Percentiles rank a stretch among this genome's conserved stretches.
Conservation (phyloP, 2,888 invertebrate species). For the Lottia gigantea region DNA sequence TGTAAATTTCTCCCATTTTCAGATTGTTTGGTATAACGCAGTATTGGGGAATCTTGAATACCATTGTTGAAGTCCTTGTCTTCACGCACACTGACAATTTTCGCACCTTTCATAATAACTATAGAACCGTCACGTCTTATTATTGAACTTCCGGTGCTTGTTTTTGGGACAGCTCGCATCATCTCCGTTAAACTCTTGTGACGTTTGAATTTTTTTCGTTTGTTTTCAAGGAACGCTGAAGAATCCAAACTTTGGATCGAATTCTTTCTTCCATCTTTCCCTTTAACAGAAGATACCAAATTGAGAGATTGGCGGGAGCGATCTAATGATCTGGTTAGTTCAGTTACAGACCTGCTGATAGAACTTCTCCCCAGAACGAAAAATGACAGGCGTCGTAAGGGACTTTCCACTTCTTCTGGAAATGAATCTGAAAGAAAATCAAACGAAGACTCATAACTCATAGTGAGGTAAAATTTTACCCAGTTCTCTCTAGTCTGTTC, state of each 20-base stretch:
- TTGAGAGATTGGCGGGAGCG: no score
- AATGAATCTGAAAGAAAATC: no score
- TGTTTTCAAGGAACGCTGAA: slow-evolving; percentile 8
- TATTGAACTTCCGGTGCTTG: slow-evolving; percentile 41
- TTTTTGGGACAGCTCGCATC: slow-evolving; percentile 28
- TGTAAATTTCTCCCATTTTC: slow-evolving; percentile 30
- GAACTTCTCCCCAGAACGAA: no score
- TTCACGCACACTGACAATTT: slow-evolving; percentile 53
- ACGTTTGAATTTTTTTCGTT: slow-evolving; percentile 12
- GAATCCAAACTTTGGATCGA: slow-evolving; percentile 18
- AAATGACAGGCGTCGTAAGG: background rate
- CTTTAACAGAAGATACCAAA: no score
- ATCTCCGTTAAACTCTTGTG: slow-evolving; percentile 31
- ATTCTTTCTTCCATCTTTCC: slow-evolving; percentile 24
- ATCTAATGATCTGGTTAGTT: no score
- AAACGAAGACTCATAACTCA: no score
- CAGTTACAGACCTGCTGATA: no score
- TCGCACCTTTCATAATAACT: slow-evolving; percentile 57
- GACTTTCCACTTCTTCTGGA: background rate
- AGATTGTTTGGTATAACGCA: slow-evolving; percentile 25
- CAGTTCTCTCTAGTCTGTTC: no score
- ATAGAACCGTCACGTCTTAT: slow-evolving; percentile 53
- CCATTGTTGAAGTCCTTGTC: slow-evolving; percentile 28
- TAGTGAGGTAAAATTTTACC: no score
- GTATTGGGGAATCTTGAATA: slow-evolving; percentile 1